These are phyloP conservation scores for Microtus agrestis DNA, from an alignment of 2,797 vertebrate species.

Conservation along the genomic window DNA sequence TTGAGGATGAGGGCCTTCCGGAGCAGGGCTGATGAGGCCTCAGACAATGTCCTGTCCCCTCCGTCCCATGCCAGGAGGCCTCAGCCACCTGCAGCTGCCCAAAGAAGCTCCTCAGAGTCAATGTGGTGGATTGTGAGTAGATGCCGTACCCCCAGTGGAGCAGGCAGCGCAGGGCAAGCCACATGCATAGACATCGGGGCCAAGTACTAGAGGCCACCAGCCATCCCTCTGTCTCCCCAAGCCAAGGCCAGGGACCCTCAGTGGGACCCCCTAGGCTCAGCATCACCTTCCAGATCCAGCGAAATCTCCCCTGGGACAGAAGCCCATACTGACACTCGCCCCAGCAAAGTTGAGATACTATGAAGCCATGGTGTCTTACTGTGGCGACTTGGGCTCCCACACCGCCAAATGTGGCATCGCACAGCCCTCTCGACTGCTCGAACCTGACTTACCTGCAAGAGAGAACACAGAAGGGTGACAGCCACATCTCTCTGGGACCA, in stretches of 20 bases:
- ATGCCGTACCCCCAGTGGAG: not conserved
- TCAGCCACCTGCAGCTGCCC: constrained; percentile 62
- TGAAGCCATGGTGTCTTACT: constrained; percentile 84
- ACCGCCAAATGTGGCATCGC: constrained; percentile 78
- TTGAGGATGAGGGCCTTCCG: not conserved
- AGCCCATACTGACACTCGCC: constrained; percentile 44
- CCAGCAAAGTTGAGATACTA: constrained; percentile 80
- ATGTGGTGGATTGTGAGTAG: not conserved
- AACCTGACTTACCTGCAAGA: constrained; percentile 88
- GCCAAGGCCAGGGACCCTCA: not conserved
- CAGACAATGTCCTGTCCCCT: not conserved
- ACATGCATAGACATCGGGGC: constrained; percentile 66
- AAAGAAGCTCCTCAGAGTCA: constrained; percentile 29
- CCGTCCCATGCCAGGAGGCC: not conserved
- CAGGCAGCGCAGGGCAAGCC: constrained; percentile 70
- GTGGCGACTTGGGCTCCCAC: constrained; percentile 80
- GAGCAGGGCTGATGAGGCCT: not conserved
- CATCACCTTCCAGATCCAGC: constrained; percentile 25
- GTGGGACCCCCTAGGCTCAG: fast-evolving
- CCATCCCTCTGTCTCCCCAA: not conserved
- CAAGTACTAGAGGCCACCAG: not conserved
- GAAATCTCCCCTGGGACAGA: not conserved
- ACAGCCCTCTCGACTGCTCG: constrained; percentile 76
- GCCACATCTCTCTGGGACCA: not conserved
- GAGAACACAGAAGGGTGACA: constrained; percentile 80